These are phyloP conservation scores for Mimachlamys varia DNA, from an alignment of 2,888 invertebrate species.

Conservation along the genomic window DNA sequence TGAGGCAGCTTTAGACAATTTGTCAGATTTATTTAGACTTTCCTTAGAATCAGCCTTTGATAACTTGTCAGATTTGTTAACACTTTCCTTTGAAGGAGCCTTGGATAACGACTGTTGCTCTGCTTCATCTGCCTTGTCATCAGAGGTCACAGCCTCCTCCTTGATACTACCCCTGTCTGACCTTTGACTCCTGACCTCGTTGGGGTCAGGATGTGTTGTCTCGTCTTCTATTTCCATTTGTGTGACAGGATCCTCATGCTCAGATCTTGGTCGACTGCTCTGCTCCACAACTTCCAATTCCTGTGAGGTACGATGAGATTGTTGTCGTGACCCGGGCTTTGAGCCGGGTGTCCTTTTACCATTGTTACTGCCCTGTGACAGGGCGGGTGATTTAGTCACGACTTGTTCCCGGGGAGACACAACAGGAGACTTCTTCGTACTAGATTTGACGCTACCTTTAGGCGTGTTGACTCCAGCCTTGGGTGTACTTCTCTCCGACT, in stretches of 20 bases:
- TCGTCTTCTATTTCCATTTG: constrained; percentile 64
- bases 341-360: constrained; percentile 56
- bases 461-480: neutral
- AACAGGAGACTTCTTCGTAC: constrained; percentile 46
- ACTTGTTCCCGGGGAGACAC: constrained; percentile 44
- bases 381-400: constrained; percentile 38
- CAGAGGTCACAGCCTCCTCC: neutral
- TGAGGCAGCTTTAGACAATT: constrained; percentile 39
- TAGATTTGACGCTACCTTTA: constrained; percentile 33
- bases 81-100: constrained; percentile 51
- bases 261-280: constrained; percentile 55
- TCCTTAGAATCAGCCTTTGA: constrained; percentile 46
- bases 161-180: constrained; percentile 32
- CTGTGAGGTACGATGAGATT: constrained; percentile 17
- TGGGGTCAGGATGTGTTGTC: constrained; percentile 28
- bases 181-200: constrained; percentile 39
- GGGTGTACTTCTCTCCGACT: neutral
- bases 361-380: constrained; percentile 38
- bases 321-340: constrained; percentile 34
- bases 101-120: constrained; percentile 13
- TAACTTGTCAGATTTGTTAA: no score
- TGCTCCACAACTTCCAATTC: constrained; percentile 55
- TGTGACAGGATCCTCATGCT: constrained; percentile 63
- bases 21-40: constrained; percentile 40
- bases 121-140: neutral